Evolutionary conservation across 1,140 invertebrate genomes (phyloP).

Genomic region (Gryon sp.): DNA sequence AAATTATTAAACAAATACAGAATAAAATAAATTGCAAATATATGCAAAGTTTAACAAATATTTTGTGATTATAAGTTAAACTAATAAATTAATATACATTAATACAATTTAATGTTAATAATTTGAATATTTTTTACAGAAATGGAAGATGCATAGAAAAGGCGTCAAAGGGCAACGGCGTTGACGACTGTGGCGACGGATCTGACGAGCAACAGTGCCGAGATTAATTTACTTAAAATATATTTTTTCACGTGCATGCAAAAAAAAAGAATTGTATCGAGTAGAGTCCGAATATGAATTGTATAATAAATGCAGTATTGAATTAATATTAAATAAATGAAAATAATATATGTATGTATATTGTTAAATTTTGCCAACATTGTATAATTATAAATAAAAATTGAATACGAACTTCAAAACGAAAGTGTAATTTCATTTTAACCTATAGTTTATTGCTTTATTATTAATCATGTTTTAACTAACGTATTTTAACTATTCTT

Average conservation of each 20-base stretch:
- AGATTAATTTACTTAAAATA: slow-evolving; percentile 64
- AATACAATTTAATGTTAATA: neutral
- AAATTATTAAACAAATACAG: neutral
- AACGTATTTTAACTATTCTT: too few relatives aligned
- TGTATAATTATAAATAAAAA: slow-evolving; percentile 54
- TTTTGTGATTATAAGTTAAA: too few relatives aligned
- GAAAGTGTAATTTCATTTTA: neutral
- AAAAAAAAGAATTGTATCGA: slow-evolving; percentile 44
- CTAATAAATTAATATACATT: too few relatives aligned
- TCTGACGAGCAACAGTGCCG: slow-evolving; percentile 85
- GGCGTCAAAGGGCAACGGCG: slow-evolving; percentile 83
- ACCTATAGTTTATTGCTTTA: too few relatives aligned
- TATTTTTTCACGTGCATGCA: neutral
- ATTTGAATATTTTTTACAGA: slow-evolving; percentile 57
- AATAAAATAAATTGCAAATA: too few relatives aligned
- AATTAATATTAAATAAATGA: slow-evolving; percentile 36
- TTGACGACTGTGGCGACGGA: slow-evolving; percentile 85
- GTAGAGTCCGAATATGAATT: slow-evolving; percentile 50
- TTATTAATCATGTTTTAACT: too few relatives aligned
- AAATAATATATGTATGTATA: slow-evolving; percentile 60
- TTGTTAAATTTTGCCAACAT: slow-evolving; percentile 56
- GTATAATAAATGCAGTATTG: slow-evolving; percentile 25
- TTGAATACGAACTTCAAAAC: slow-evolving; percentile 20
- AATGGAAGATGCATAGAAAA: slow-evolving; percentile 83
- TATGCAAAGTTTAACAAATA: too few relatives aligned